Base-by-base conservation (phyloP, 2,797 vertebrate species). In the Nothura maculosa region DNA sequence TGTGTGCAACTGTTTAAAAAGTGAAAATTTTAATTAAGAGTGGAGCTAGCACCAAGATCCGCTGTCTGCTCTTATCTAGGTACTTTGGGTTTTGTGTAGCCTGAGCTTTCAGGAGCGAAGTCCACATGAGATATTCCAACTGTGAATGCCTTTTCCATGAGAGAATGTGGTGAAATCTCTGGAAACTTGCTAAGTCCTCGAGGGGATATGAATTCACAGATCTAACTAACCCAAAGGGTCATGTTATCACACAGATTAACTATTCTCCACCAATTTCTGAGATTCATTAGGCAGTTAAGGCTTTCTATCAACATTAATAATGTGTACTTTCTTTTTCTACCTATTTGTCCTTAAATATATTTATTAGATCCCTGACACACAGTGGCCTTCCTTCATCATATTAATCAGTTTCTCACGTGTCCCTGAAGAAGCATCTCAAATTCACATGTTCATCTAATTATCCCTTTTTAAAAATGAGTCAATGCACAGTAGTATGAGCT, bases 181-280 rank as follows among this genome's bases (percentile, higher is more conserved):
- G 87, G 77, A 94, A 94, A 94, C 89, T 94, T 88, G 70, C 63
- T 86, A 77, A 92, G 80, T 93, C 85, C 67, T 70, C 28, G 58
- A 40, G 40, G 82, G 77, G 52, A 94, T 92, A 94, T 74, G 77
- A 94, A 92, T 94, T 93, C 94, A 92, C 70, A 95, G 93, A 80
- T 96, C 93, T 94, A 96, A 96, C 95, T 96, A 96, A 95, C 95
- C 94, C 94, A 67, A 67, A 50, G 85, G 91, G 93, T 96, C 92
- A 90, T 88, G 85, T 95, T 95, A 95, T 96, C 92, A 94, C 74
- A 94, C 87, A 95, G 94, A 95, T 96, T 96, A 96, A 88, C 89
- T 84, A 84, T 91, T 95, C 94, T 93, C 90, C 89, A 91, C 82
- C 85, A 89, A 91, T 96, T 96, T 93, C 95, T 95, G 89, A 93